Evolutionary conservation across 1,140 invertebrate species (phyloP).

Genomic region (Bombus waltoni): DNA sequence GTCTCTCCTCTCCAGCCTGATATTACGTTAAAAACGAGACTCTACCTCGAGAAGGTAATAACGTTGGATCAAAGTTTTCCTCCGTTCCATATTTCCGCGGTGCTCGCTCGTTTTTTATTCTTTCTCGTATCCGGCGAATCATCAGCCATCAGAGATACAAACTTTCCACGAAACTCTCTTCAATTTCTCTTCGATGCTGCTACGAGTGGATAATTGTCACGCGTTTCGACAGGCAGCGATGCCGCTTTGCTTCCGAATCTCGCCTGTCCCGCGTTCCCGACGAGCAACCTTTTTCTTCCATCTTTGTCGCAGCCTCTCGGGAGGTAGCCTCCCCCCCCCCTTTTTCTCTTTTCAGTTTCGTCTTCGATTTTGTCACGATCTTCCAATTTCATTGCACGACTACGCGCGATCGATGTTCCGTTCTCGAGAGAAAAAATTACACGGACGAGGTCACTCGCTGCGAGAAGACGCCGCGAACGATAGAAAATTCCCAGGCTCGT

Average conservation of each 20-base stretch:
- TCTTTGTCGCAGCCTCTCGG: too few species aligned
- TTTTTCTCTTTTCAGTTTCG: too few species aligned
- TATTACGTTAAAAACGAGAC: constrained; percentile 30
- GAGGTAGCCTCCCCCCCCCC: too few species aligned
- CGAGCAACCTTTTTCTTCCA: too few species aligned
- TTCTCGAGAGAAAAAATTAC: too few species aligned
- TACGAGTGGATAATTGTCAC: constrained; percentile 77
- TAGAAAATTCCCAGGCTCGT: too few species aligned
- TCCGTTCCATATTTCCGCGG: constrained; percentile 40
- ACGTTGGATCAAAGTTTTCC: constrained; percentile 80
- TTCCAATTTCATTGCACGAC: too few species aligned
- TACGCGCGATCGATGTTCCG: too few species aligned
- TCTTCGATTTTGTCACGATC: too few species aligned
- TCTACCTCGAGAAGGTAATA: constrained; percentile 77
- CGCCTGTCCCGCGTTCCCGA: too few species aligned
- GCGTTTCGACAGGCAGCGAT: not conserved
- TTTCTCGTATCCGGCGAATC: not conserved
- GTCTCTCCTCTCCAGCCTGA: not conserved
- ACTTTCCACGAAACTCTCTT: constrained; percentile 77
- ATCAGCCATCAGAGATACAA: constrained; percentile 48
- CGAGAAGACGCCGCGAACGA: too few species aligned
- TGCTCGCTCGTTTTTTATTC: constrained; percentile 22
- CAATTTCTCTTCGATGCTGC: constrained; percentile 78
- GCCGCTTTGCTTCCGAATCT: accelerated
- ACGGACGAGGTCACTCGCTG: accelerated